These are phyloP conservation scores for Standfussiana lucernea DNA, from an alignment of 2,888 invertebrate genomes.

Conservation along the genomic window DNA sequence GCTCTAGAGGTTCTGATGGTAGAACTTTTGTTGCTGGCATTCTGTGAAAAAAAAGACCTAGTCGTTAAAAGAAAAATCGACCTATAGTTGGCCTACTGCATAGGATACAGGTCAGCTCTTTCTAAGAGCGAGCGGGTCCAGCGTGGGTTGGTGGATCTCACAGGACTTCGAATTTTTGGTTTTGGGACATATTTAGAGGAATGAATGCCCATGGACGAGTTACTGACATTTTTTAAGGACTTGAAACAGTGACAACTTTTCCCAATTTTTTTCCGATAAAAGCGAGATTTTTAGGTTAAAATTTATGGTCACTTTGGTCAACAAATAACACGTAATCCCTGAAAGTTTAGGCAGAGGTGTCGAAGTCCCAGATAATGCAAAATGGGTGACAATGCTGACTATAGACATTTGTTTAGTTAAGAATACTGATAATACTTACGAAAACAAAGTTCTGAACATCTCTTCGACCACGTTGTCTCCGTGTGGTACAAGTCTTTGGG, in stretches of 20 bases:
- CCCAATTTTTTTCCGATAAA: neutral
- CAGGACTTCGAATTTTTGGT: neutral
- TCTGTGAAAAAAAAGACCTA: conserved; percentile 81
- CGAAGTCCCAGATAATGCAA: neutral
- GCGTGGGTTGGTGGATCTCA: neutral
- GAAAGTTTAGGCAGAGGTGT: neutral
- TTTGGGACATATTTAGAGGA: neutral
- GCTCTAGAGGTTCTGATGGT: conserved; percentile 91
- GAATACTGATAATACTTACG: conserved; percentile 86
- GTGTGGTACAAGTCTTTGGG: conserved; percentile 89
- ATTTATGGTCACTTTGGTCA: neutral
- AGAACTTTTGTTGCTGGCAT: conserved; percentile 91
- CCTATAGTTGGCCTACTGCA: neutral
- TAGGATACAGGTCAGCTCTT: neutral
- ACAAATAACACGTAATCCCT: neutral
- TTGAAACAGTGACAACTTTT: neutral
- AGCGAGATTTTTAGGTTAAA: neutral
- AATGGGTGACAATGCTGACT: neutral
- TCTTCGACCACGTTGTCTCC: conserved; percentile 91
- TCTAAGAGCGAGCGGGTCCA: neutral
- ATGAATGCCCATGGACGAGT: neutral
- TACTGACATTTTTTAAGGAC: neutral
- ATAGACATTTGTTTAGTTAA: neutral
- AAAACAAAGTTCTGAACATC: conserved; percentile 92
- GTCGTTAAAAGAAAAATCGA: neutral